Evolutionary conservation across 2,888 invertebrate species (phyloP).

Genomic region (Acanthosepion lycidas): DNA sequence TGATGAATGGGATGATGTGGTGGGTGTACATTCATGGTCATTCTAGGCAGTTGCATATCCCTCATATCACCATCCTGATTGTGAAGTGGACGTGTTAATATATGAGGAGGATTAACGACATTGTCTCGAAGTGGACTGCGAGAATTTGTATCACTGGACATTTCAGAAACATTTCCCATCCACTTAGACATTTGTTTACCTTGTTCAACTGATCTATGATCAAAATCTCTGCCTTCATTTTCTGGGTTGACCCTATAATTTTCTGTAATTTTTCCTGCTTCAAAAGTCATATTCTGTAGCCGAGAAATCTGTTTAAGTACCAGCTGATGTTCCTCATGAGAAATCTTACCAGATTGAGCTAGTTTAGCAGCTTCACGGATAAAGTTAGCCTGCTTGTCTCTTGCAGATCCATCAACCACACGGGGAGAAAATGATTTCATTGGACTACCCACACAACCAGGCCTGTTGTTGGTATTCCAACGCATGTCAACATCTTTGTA

Average conservation of each 20-base stretch:
- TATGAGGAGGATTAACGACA: neutral
- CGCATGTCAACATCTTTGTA: conserved; percentile 49
- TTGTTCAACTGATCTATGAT: conserved; percentile 35
- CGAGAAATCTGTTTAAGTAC: conserved; percentile 67
- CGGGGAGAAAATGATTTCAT: neutral
- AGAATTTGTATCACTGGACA: neutral
- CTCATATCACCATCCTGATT: conserved; percentile 43
- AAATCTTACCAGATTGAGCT: conserved; percentile 80
- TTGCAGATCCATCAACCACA: conserved; percentile 34
- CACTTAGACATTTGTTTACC: neutral
- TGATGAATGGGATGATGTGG: neutral
- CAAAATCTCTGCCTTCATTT: neutral
- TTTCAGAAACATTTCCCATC: neutral
- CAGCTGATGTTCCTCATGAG: conserved; percentile 68
- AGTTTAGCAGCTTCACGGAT: conserved; percentile 84
- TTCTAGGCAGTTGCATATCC: neutral
- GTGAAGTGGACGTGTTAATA: neutral
- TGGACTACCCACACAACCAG: neutral
- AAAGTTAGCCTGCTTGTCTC: conserved; percentile 55
- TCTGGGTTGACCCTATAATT: neutral
- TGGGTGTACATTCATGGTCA: neutral
- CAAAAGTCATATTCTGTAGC: conserved; percentile 53
- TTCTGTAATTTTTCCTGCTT: neutral
- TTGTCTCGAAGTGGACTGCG: conserved; percentile 38
- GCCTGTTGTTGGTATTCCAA: conserved; percentile 49